Percentiles rank a stretch among this genome's conserved stretches.
Evolutionary conservation across 2,888 invertebrate species (phyloP).

Genomic region (Teinopalpus imperialis): DNA sequence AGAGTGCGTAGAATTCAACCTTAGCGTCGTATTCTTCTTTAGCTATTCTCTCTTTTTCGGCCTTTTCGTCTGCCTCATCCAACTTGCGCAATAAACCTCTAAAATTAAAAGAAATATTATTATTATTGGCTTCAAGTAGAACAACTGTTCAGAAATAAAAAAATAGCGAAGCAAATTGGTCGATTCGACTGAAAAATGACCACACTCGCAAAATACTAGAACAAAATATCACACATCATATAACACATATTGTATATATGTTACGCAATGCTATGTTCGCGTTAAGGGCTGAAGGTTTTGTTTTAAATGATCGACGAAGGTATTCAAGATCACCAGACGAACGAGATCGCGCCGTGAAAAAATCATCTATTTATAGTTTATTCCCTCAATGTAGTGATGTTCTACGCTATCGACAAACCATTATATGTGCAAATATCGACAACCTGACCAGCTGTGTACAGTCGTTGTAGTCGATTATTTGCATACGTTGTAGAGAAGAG

Average conservation of each 20-base stretch:
- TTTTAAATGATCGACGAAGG: too few species aligned
- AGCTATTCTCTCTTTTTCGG: conserved; percentile 70
- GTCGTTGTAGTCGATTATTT: neutral
- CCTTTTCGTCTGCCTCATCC: conserved; percentile 82
- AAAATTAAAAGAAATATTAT: too few species aligned
- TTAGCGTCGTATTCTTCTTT: conserved; percentile 77
- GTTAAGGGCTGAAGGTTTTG: too few species aligned
- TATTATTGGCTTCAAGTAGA: too few species aligned
- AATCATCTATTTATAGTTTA: conserved; percentile 52
- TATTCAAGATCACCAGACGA: too few species aligned
- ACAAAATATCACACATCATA: too few species aligned
- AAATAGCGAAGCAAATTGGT: too few species aligned
- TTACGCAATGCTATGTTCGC: too few species aligned
- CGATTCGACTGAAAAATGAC: too few species aligned
- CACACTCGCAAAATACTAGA: too few species aligned
- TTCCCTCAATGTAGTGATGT: conserved; percentile 44
- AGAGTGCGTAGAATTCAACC: conserved; percentile 83
- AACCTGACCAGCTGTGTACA: neutral
- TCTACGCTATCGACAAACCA: conserved; percentile 29
- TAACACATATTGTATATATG: too few species aligned
- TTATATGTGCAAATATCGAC: conserved; percentile 1
- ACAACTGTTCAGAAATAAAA: too few species aligned
- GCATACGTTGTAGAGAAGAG: neutral
- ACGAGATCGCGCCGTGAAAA: conserved; percentile 60
- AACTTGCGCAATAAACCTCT: conserved; percentile 75